Base-by-base conservation (phyloP, 2,888 invertebrate species). In the Slavum lentiscoides region DNA sequence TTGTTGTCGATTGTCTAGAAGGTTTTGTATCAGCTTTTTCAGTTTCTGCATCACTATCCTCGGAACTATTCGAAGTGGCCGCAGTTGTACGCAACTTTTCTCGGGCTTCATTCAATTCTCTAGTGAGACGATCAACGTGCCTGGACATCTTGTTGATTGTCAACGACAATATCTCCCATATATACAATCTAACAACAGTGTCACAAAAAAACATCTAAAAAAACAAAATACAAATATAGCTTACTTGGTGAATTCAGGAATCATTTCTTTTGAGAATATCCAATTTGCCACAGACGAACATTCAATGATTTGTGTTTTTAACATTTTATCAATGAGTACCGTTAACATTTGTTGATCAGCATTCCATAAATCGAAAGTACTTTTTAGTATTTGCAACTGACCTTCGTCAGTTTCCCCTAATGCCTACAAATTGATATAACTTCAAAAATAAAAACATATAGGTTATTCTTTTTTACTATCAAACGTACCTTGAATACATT, bases 121-220 rank as follows among this genome's bases (percentile, higher is more conserved):
- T 86, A 88, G 90, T 90, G 58, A 85, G 82, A 85, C 87, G 84
- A 86, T 87, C 92, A 4, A 98, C 97, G 85, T 97, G 96, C 85
- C 95, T 95, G 86, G 96, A 96, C 94, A 98, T 97, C 88, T 97
- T 98, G 85, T 94, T 93, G 73, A 98, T 95, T 4, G 98, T 98
- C 82, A 96, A 88, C 87, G 98, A 97, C 76, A 99, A 89, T 82
- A 98, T 92, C 88, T 99, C 98, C 98, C 98, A 99, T 30, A 98
- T 90, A 87, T 95, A 97, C 85, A 93, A 91, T 87, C 96, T 95
- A 84, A 49, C 13, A 49, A 49, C 49, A 15, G 49, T 49, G 3
- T 49, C 11, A 15, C 11, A 49, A 3, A 49, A 11, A 49, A 49
- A 19, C 1, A 61, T 23, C 11, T 23, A 13, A 13, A 23, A 39